Evolutionary conservation across 2,113 vertebrate species (phyloP).

Genomic region (Cochlearius cochlearius): DNA sequence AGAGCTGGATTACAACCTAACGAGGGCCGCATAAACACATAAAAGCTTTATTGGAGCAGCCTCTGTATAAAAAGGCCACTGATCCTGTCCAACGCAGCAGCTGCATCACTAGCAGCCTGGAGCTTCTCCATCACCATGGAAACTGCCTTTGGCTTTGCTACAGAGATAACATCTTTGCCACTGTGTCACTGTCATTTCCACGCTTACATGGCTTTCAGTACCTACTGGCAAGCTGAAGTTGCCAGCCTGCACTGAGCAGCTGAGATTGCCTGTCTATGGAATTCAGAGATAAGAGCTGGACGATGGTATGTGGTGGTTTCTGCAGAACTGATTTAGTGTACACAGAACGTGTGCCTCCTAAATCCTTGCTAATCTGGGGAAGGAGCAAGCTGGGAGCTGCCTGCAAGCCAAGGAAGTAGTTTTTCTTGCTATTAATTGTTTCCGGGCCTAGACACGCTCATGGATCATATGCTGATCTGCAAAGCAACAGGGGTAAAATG

Average conservation of each 20-base stretch:
- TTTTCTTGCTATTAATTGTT: not conserved
- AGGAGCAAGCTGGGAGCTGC: not conserved
- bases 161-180: not conserved
- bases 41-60: not conserved
- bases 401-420: not conserved
- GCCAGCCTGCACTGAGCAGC: not conserved
- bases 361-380: constrained; percentile 4
- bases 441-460: not conserved
- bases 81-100: not conserved
- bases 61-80: not conserved
- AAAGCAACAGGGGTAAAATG: not conserved
- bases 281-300: constrained; percentile 31
- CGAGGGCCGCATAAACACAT: not conserved
- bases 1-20: not conserved
- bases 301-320: not conserved
- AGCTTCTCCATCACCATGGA: constrained; percentile 19
- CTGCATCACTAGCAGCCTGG: not conserved
- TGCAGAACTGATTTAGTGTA: not conserved
- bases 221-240: not conserved
- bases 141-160: not conserved
- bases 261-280: not conserved
- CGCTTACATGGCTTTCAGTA: not conserved
- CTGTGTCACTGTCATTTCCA: not conserved
- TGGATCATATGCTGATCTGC: not conserved
- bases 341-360: not conserved